Base-by-base conservation (phyloP, 1,140 invertebrate species). In the Dolichoris vasculosae region DNA sequence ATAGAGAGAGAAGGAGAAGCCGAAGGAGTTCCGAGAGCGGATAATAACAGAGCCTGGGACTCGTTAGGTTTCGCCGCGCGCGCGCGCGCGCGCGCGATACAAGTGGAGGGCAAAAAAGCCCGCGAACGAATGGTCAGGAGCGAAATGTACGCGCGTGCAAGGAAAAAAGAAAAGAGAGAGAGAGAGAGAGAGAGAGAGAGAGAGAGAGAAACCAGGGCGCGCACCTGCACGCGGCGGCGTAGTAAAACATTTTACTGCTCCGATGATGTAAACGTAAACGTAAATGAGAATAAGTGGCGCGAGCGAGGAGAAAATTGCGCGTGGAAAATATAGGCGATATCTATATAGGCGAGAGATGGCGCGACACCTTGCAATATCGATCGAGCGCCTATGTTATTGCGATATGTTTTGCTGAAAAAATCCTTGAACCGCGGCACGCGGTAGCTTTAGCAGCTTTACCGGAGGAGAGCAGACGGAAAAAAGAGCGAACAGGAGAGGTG, bases 221-320 rank as follows among this genome's bases (percentile, higher is more conserved):
- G 88, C 92, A 92, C 90, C 91, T 93, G 91, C 92, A 89, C 88
- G 88, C 67, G 63, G 48, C 38, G 64, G 67, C 40, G 89, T 88
- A 90, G 89, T 89, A 89, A 90, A 93, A 92, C 91, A 91, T 90
- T 92, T 92, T 91, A 92, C 91, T 91, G 87, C 90, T 88, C 88
- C 89, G 91, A 92, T 92, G 91, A 93, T 92, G 91, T 91, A 92
- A 93, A 93, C 91, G 90, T 86, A 89, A 92, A 91, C 91, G 89
- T 90, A 91, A 92, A 92, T 91, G 90, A 91, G 89, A 90, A 90
- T 91, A 90, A 91, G 89, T 89, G 90, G 88, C 83, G 76, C 55
- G 83, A 79, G 63, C 26, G 82, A 88, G 79, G 55, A 77, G 84
- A 86, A 30, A 87, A 75, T 59, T 46, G 80, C 86, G 86, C 87